Evolutionary conservation across 2,888 invertebrate species (phyloP), one percentile per base, ranked within the genome.

Genomic region (Trissoscelio sp.): DNA sequence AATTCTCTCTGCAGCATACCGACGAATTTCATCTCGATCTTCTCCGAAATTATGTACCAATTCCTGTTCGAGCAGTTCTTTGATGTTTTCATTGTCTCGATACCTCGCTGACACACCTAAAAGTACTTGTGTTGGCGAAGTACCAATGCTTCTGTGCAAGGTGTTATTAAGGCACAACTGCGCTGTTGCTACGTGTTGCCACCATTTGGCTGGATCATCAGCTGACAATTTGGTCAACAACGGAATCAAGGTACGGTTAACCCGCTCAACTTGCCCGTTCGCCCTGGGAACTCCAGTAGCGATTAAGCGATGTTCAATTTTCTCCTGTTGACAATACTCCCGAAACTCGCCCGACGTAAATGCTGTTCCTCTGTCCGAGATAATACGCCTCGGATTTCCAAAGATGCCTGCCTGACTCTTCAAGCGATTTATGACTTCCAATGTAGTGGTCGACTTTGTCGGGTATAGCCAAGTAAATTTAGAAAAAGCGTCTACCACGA

Each of bases 361-460:
- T 9, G 58, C 58, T 3, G 53, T 31, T n/a, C 53, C 53, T 16
- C 81, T 60, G 24, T 83, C 79, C 0, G 73, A 73, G 4, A 82
- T 44, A 0, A 83, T 66, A 6, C 72, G 14, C 11, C 53, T 16
- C 0, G 31, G 53, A 14, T 53, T 53, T 6, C 31, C 28, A 7
- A 53, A 28, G 3, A 14, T 31, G 1, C 9, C 2, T 16, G 28
- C 31, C 14, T 39, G 58, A 3, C 16, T 22, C 11, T 11, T 4
- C 28, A 58, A 6, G 20, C 37, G 12, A n/a, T 37, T 37, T 1
- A 57, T 12, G 1, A 37, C 57, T 58, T 44, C 46, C n/a, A 9
- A 9, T 3, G 51, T 22, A 6, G 39, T 39, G 2, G 34, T 67
- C 0, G 53, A 57, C 20, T 57, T 46, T 6, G 34, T 16, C 0